Percentiles rank a stretch among this genome's conserved stretches.
phyloP scores from a whole-genome alignment of 2,113 vertebrate species.

The Urocitellus parryii region DNA sequence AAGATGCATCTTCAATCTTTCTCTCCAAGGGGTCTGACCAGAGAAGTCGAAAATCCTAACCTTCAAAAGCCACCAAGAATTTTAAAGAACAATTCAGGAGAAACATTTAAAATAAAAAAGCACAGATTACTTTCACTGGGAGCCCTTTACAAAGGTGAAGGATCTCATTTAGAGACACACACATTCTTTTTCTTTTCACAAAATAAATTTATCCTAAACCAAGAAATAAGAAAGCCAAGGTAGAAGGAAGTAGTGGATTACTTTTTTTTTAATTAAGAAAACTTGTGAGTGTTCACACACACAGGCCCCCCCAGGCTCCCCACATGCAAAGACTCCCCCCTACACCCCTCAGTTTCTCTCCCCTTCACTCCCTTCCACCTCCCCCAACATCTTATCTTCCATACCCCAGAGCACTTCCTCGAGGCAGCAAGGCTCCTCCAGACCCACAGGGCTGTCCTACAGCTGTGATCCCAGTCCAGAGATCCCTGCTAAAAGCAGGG shows the following conservation, averaged over 20 bases:
- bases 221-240: not conserved
- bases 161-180: not conserved
- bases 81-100: not conserved
- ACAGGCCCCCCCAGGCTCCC: not conserved
- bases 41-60: not conserved
- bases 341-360: not conserved
- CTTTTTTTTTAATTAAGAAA: not conserved
- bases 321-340: no score
- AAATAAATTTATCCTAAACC: constrained; percentile 19
- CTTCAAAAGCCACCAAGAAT: not conserved
- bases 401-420: not conserved
- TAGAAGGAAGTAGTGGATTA: not conserved
- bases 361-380: not conserved
- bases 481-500: not conserved
- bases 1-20: not conserved
- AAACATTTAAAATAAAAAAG: not conserved
- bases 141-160: not conserved
- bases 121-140: not conserved
- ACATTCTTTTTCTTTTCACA: not conserved
- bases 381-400: not conserved
- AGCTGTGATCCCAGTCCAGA: not conserved
- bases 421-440: not conserved
- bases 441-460: not conserved
- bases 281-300: not conserved
- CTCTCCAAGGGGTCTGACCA: not conserved